Conservation (phyloP, 2,888 invertebrate genomes). For the Perithous albicinctus region DNA sequence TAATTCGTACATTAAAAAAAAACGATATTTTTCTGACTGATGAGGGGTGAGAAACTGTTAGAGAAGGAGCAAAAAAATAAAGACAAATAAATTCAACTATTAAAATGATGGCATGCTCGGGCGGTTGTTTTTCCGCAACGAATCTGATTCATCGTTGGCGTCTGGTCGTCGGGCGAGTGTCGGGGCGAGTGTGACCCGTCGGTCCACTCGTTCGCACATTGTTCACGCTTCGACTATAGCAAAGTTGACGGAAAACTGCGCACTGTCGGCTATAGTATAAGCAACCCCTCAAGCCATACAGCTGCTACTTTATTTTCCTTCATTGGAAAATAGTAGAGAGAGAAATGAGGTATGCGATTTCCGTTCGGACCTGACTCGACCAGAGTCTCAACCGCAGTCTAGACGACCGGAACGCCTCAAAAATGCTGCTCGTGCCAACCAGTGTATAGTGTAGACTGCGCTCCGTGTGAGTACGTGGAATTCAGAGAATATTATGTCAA, state of each 20-base stretch:
- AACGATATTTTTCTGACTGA: no score
- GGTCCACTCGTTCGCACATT: slow-evolving; percentile 43
- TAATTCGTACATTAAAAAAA: no score
- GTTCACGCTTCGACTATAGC: slow-evolving; percentile 41
- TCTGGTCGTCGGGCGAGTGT: slow-evolving; percentile 41
- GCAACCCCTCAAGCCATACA: neutral
- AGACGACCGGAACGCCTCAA: slow-evolving; percentile 40
- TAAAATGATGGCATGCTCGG: slow-evolving; percentile 37
- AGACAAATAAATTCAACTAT: slow-evolving; percentile 20
- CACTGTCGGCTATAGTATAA: slow-evolving; percentile 1
- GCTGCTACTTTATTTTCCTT: slow-evolving; percentile 28
- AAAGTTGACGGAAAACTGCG: slow-evolving; percentile 23
- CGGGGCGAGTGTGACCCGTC: slow-evolving; percentile 52
- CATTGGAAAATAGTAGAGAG: slow-evolving; percentile 7
- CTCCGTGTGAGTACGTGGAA: neutral
- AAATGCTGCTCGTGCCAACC: neutral
- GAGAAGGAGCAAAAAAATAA: no score
- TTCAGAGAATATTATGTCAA: neutral
- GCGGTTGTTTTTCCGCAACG: slow-evolving; percentile 60
- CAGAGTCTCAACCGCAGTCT: slow-evolving; percentile 48
- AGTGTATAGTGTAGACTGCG: neutral
- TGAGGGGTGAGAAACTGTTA: no score
- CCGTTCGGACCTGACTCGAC: slow-evolving; percentile 9
- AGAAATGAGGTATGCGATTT: slow-evolving; percentile 9
- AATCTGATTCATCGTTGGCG: slow-evolving; percentile 65